phyloP scores from a whole-genome alignment of 2,888 invertebrate species.

The Dynastes grantii region DNA sequence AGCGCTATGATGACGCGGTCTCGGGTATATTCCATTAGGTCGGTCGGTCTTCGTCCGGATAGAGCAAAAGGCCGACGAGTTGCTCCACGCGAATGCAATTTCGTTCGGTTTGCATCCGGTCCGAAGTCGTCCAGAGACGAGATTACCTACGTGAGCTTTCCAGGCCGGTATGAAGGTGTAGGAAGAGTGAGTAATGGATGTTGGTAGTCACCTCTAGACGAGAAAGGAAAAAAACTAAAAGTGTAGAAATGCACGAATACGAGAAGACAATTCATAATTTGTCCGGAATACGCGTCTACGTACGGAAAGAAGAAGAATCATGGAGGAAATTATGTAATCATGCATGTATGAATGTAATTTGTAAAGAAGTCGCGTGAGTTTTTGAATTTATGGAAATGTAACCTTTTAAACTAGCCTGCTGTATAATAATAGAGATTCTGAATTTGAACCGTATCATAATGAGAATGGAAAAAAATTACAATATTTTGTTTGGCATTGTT shows the following conservation, averaged over 20 bases:
- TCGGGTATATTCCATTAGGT: constrained; percentile 33
- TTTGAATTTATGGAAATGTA: neutral
- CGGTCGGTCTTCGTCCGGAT: neutral
- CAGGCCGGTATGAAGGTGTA: neutral
- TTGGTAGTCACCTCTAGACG: neutral
- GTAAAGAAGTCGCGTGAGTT: neutral
- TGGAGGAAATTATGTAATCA: constrained; percentile 1
- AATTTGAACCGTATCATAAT: too few species aligned
- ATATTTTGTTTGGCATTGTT: too few species aligned
- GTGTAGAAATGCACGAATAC: neutral
- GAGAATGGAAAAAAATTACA: too few species aligned
- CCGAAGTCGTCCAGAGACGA: neutral
- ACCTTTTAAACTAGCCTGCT: too few species aligned
- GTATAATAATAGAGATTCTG: too few species aligned
- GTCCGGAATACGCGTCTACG: neutral
- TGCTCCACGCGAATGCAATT: constrained; percentile 15
- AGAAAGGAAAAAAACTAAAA: constrained; percentile 15
- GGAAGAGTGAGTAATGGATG: constrained; percentile 11
- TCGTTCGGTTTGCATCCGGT: constrained; percentile 31
- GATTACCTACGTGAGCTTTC: constrained; percentile 26
- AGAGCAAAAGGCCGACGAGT: neutral
- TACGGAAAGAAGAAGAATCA: neutral
- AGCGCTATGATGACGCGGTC: constrained; percentile 22
- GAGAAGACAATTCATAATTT: constrained; percentile 4
- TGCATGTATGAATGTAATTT: neutral